Evolutionary conservation across 2,888 invertebrate species (phyloP), one percentile per base, ranked within the genome.

Genomic region (Agrochola circellaris): DNA sequence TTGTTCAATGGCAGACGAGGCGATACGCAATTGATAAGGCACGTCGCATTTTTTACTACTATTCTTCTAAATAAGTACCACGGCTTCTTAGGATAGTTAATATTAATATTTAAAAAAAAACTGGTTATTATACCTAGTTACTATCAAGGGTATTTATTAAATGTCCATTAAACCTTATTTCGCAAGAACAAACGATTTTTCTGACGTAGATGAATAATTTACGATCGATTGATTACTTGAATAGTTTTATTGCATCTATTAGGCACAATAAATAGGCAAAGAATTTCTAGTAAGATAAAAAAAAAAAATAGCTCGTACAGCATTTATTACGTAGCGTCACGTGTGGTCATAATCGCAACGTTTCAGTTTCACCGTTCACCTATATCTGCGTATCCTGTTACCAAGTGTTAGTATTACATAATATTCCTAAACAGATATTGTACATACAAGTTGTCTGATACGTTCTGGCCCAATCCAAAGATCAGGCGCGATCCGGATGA

Each of bases 401-500:
- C 17, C 17, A 60, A 54, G n/a, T 79, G n/a, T 60, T 23, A 26
- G 15, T 64, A 76, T 42, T 60, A 66, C 34, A 34, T 68, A 72
- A 76, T 34, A 30, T 75, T 65, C 66, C 45, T 72, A 73, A 69
- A 78, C 34, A 26, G 20, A 81, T 78, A 81, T 81, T 87, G 75
- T 82, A 77, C 67, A 75, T 66, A 79, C 65, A 61, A 20, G 58
- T 60, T 75, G 79, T 79, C 74, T 79, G 77, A 68, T 73, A 76
- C 66, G 30, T 54, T 81, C 73, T 79, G 76, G 73, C 81, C 81
- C 81, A 79, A 87, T 89, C 81, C 68, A 67, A 65, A 75, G 81
- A 89, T 86, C 90, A 79, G 76, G 90, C 84, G 75, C 82, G 84
- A 92, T 91, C 93, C 89, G 90, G 92, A 90, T 91, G 87, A 77